Evolutionary conservation across 2,888 invertebrate species (phyloP).

Genomic region (Polydrusus tereticollis): DNA sequence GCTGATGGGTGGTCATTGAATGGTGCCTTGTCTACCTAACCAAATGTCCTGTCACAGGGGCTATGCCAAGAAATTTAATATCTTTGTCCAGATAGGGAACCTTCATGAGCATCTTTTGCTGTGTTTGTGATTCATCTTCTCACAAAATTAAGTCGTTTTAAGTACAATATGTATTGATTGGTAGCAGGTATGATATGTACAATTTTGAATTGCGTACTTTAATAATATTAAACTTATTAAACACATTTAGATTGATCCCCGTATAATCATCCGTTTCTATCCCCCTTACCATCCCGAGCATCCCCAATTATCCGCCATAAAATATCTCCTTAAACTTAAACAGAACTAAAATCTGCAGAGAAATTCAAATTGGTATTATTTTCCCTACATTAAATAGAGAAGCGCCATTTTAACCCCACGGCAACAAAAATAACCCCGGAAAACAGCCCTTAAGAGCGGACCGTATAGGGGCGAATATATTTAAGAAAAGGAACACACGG

Average conservation of each 20-base stretch:
- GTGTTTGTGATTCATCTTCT: no score
- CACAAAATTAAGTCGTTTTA: no score
- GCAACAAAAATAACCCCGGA: slow-evolving; percentile 51
- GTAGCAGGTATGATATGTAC: no score
- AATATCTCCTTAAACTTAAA: slow-evolving; percentile 65
- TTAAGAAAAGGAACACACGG: slow-evolving; percentile 48
- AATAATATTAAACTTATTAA: neutral
- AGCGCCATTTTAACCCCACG: slow-evolving; percentile 61
- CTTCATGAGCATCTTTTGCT: no score
- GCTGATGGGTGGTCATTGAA: no score
- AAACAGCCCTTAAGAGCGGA: slow-evolving; percentile 61
- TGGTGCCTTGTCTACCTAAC: no score
- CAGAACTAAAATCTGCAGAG: slow-evolving; percentile 64
- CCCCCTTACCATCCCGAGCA: neutral
- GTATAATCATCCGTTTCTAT: slow-evolving; percentile 8
- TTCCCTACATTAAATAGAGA: slow-evolving; percentile 65
- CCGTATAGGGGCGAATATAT: slow-evolving; percentile 58
- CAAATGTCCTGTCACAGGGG: no score
- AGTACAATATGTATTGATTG: no score
- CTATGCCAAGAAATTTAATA: no score
- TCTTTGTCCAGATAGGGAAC: no score
- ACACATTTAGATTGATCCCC: slow-evolving; percentile 15
- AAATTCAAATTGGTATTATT: slow-evolving; percentile 65
- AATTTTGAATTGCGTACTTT: no score
- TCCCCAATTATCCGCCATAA: slow-evolving; percentile 57